Base-by-base conservation (phyloP, 2,797 vertebrate genomes). In the Enteromius viviparus region DNA sequence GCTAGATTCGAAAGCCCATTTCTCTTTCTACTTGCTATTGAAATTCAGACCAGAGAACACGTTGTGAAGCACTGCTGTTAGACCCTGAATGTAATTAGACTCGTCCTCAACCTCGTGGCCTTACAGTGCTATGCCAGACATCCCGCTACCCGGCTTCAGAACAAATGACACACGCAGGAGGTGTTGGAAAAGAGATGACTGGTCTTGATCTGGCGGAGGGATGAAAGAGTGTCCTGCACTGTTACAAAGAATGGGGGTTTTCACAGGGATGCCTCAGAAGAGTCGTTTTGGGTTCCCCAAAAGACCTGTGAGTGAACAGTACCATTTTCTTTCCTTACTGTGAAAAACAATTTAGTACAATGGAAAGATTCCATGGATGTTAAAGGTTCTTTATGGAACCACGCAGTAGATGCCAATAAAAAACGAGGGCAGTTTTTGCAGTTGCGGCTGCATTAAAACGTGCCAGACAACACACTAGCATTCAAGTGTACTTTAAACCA, bases 51-150 rank as follows among this genome's bases (percentile, higher is more conserved):
- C 64, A 49, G 49, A 85, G 77, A 71, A n/a, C 58, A 26, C 78
- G 77, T 64, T 82, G 76, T 75, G 72, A 14, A 76, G 49, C 72
- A 76, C 81, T 26, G 80, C 81, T 76, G 64, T 69, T 68, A 85
- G 47, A 65, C 62, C 19, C 32, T 47, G 76, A 85, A 77, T 29
- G 60, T 78, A 70, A 66, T 49, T 55, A 34, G 76, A 45, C 49
- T 47, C 11, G 69, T 82, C 79, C 69, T 76, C 75, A 70, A 71
- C 62, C 55, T 69, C 40, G 23, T 82, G 72, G 72, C 81, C 74
- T 45, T 40, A 64, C 68, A 34, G 12, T 42, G 60, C 32, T 40
- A 21, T 70, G 45, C 64, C 65, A 76, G 80, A 42, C 79, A 68
- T 69, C 80, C 23, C 4, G 19, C 62, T 72, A 76, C 23, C 49